Conservation (phyloP, 1,140 invertebrate genomes). For the Brachystomella parvula region DNA sequence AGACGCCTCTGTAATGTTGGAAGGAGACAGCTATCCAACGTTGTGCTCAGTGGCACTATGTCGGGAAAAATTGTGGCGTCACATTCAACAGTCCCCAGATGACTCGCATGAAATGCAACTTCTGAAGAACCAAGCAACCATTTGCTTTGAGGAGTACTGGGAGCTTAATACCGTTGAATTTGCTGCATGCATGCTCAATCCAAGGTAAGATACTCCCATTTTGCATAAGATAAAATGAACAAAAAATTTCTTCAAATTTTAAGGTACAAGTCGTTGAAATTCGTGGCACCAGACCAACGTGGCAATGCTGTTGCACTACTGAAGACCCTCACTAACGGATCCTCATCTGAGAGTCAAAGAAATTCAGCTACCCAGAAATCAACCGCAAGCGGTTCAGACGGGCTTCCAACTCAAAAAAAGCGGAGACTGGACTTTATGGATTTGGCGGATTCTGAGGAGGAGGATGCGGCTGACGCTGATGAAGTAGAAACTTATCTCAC, state of each 20-base stretch:
- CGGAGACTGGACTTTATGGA: too few relatives aligned
- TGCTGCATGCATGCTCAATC: slow-evolving; percentile 10
- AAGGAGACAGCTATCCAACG: slow-evolving; percentile 2
- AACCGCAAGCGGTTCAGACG: too few relatives aligned
- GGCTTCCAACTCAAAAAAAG: too few relatives aligned
- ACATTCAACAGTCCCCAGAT: background rate
- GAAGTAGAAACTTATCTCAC: background rate
- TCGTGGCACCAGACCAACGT: background rate
- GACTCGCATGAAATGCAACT: background rate
- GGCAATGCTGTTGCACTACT: background rate
- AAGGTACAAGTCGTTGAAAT: background rate
- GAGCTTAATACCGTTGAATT: background rate
- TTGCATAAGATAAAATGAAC: background rate
- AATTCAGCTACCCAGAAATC: background rate
- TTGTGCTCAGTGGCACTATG: slow-evolving; percentile 7
- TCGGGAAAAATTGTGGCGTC: background rate
- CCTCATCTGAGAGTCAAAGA: background rate
- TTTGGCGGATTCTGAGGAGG: background rate
- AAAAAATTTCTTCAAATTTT: background rate
- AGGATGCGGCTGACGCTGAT: background rate
- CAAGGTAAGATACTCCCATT: background rate
- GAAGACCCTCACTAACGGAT: background rate
- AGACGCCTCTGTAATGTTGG: background rate
- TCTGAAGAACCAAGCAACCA: background rate
- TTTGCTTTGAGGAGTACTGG: slow-evolving; percentile 3